A percentile compares a stretch with the other conserved stretches of the same genome.
Evolutionary conservation across 2,888 invertebrate genomes (phyloP).

Genomic region (Philereme vetulata): DNA sequence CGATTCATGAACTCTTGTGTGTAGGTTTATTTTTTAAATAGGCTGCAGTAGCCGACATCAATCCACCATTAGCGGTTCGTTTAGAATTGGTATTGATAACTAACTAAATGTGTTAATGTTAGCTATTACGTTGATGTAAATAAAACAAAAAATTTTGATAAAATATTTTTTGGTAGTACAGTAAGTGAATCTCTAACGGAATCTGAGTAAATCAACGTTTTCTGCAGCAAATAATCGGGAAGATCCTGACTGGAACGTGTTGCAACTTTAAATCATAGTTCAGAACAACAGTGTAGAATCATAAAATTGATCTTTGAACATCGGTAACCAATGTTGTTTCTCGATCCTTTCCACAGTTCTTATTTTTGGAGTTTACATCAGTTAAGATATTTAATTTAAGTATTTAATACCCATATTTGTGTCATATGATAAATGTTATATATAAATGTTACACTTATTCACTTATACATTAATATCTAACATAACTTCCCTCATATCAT

Average conservation of each 20-base stretch:
- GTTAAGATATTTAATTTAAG: not conserved
- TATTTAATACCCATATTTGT: slow-evolving; percentile 4
- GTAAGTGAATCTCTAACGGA: slow-evolving; percentile 25
- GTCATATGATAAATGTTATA: slow-evolving; percentile 5
- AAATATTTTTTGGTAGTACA: slow-evolving; percentile 2
- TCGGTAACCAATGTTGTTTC: not conserved
- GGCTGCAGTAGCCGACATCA: slow-evolving; percentile 1
- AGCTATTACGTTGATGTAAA: no score
- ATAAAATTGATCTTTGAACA: no score
- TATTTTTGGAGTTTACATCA: slow-evolving; percentile 5
- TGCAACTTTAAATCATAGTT: no score
- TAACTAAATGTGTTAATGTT: no score
- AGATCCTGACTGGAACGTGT: no score
- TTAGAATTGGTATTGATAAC: no score
- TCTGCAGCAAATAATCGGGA: no score
- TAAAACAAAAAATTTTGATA: no score
- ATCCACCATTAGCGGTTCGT: no score
- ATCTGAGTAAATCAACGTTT: not conserved
- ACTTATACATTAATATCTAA: not conserved
- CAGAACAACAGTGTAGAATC: no score
- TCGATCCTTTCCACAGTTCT: not conserved
- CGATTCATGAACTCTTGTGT: slow-evolving; percentile 27
- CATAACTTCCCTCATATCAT: no score
- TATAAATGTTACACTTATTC: slow-evolving; percentile 7
- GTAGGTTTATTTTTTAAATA: slow-evolving; percentile 10